Evolutionary conservation across 2,113 vertebrate species (phyloP).

Genomic region (Colius striatus): DNA sequence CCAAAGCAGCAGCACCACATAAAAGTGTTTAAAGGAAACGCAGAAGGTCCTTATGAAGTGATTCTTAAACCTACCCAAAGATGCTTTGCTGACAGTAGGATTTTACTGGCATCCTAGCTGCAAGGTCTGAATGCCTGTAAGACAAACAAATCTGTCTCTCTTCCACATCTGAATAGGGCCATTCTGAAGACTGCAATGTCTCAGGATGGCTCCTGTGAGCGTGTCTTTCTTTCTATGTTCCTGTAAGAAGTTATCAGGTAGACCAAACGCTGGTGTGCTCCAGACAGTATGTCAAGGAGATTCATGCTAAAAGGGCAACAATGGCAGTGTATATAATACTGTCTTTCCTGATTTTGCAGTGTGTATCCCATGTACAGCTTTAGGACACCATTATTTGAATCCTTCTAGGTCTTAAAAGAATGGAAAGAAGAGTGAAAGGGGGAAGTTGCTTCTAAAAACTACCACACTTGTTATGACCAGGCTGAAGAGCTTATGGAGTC

Average conservation of each 20-base stretch:
- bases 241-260: background rate
- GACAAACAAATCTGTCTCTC: background rate
- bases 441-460: background rate
- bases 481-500: background rate
- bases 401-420: background rate
- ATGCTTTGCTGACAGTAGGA: background rate
- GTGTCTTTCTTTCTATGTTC: background rate
- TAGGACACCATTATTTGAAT: background rate
- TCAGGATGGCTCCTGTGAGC: background rate
- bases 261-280: background rate
- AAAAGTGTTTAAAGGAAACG: background rate
- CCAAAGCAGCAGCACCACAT: background rate
- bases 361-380: fast-evolving
- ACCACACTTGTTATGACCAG: background rate
- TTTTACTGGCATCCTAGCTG: background rate
- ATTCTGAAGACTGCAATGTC: background rate
- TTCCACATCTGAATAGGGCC: background rate
- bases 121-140: background rate
- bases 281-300: background rate
- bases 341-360: background rate
- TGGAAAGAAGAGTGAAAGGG: background rate
- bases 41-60: background rate
- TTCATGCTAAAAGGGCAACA: background rate
- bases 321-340: fast-evolving
- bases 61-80: background rate